Evolutionary conservation across 2,797 vertebrate genomes (phyloP), one percentile per base, ranked within the genome.

Genomic region (Antennarius maculatus): DNA sequence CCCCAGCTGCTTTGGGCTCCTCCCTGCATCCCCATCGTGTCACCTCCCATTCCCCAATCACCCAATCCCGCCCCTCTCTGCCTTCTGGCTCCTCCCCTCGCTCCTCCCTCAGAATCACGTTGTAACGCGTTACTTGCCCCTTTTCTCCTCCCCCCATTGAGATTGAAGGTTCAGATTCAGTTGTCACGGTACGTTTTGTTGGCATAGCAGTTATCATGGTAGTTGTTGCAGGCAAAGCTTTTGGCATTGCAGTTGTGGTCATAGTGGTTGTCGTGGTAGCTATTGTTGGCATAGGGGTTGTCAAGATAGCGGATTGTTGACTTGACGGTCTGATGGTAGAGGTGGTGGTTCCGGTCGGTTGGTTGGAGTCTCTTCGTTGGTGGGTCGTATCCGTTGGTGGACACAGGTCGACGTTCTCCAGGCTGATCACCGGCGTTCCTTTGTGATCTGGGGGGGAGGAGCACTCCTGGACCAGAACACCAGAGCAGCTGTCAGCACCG

Each of bases 11-110:
- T 78, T 60, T 77, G 0, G 15, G 3, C 48, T 16, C 81, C 53
- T n/a, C 57, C 3, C 3, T 60, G 2, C 12, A 69, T 47, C 65
- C 78, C 46, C 69, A 16, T 29, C 60, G 23, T 23, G 23, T 71
- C 23, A 83, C 83, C 68, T 85, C 83, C 89, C 88, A 87, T 0
- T 85, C 84, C 1, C 88, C 89, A 14, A 90, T 83, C 67, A 86
- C 86, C 88, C 86, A 89, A 39, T 89, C 77, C 48, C 60, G 31
- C 58, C 75, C 74, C 75, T 73, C 70, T 23, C 18, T 57, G 4
- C 47, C 54, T 1, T 45, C 23, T 23, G 23, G 23, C 23, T 23
- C 23, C 23, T 23, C 72, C 61, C 61, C 78, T 39, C n/a, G 58
- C 74, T 85, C 77, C 68, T 89, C 81, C 39, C 89, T 78, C 59